These are phyloP conservation scores for Drosophila fungiperda DNA, from an alignment of 2,888 invertebrate genomes.

Conservation along the genomic window DNA sequence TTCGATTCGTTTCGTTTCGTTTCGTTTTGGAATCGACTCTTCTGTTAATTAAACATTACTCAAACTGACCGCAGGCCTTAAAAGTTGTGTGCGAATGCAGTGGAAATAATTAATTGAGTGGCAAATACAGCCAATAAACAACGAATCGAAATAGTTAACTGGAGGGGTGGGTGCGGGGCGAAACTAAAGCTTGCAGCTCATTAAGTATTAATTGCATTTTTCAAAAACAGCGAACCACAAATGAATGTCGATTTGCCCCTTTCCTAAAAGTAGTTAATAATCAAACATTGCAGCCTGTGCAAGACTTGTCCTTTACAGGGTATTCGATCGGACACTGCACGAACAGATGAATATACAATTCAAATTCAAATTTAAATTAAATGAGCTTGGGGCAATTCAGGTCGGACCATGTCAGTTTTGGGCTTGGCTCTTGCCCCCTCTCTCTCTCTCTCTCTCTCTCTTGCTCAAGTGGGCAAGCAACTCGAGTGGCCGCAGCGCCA, in stretches of 20 bases:
- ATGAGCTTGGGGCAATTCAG: conserved; percentile 55
- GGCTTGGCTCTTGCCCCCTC: conserved; percentile 43
- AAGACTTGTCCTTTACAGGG: conserved; percentile 5
- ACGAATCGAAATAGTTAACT: conserved; percentile 32
- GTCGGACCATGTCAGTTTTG: conserved; percentile 30
- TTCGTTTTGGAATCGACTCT: conserved; percentile 11
- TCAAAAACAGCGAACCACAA: not conserved
- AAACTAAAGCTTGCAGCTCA: conserved; percentile 41
- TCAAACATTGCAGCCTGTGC: not conserved
- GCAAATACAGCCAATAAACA: conserved; percentile 55
- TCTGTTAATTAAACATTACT: conserved; percentile 73
- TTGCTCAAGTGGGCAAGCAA: conserved; percentile 60
- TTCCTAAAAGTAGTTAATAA: not conserved
- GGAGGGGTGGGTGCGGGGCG: not conserved
- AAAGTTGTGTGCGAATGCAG: conserved; percentile 46
- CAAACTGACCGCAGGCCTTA: conserved; percentile 59
- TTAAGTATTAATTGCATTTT: conserved; percentile 48
- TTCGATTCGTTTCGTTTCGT: not conserved
- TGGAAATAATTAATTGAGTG: conserved; percentile 57
- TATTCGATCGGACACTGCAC: conserved; percentile 11
- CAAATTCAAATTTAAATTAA: conserved; percentile 61
- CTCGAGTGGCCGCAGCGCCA: conserved; percentile 74
- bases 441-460: not conserved
- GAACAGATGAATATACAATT: conserved; percentile 44
- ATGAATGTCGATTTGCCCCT: conserved; percentile 14